Evolutionary conservation across 64 coral and sea anemone genomes (phyloP).

Genomic region (Montipora cactus): DNA sequence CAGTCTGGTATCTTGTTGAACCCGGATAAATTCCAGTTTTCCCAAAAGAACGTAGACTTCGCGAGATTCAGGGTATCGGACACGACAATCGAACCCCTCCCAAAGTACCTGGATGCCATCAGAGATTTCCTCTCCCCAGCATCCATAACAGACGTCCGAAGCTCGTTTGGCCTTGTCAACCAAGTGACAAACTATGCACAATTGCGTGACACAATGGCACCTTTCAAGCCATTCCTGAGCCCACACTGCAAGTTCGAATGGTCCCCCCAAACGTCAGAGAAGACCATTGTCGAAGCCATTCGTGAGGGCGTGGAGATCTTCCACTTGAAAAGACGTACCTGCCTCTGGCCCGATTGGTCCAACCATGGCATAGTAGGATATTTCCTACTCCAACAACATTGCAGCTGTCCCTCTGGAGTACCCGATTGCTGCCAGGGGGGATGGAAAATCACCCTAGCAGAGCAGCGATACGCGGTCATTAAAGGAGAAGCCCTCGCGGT

Average conservation of each 20-base stretch:
- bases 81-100: constrained; percentile 19
- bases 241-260: constrained; percentile 53
- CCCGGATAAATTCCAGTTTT: constrained; percentile 48
- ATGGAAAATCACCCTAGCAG: constrained; percentile 43
- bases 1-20: constrained; percentile 28
- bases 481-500: constrained; percentile 57
- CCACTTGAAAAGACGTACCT: constrained; percentile 44
- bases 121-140: constrained; percentile 4
- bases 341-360: constrained; percentile 54
- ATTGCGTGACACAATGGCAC: constrained; percentile 35
- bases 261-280: constrained; percentile 30
- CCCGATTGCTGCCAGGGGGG: constrained; percentile 41
- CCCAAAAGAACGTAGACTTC: neutral
- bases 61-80: constrained; percentile 18
- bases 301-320: constrained; percentile 44
- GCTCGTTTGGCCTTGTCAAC: constrained; percentile 60
- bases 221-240: constrained; percentile 54
- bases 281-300: constrained; percentile 32
- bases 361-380: constrained; percentile 27
- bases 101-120: constrained; percentile 47
- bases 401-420: neutral
- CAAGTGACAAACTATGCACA: constrained; percentile 54
- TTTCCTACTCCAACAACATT: constrained; percentile 58
- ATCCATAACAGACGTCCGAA: neutral
- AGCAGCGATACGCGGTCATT: constrained; percentile 57